Evolutionary conservation across 2,797 vertebrate genomes (phyloP).

Genomic region (Lepidocolaptes lacrymiger): DNA sequence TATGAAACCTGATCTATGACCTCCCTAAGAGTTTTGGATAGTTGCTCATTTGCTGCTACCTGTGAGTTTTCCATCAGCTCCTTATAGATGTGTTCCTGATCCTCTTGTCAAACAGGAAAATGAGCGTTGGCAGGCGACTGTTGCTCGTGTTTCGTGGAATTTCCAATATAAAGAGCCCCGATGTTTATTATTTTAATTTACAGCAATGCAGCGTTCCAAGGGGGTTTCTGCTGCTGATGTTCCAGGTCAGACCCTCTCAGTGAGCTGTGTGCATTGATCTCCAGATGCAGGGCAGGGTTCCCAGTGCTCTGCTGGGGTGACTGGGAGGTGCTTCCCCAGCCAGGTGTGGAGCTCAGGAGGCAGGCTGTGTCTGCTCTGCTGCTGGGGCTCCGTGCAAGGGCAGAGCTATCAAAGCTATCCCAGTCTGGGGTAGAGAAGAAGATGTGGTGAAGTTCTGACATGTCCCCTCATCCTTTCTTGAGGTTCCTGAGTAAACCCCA

Average conservation of each 20-base stretch:
- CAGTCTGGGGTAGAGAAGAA: neutral
- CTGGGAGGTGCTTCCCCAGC: neutral
- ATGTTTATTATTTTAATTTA: neutral
- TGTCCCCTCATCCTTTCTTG: neutral
- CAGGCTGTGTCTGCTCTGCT: neutral
- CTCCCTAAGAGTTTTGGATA: neutral
- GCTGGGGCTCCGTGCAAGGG: neutral
- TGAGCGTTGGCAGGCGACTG: neutral
- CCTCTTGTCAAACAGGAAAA: neutral
- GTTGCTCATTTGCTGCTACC: neutral
- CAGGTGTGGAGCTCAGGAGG: neutral
- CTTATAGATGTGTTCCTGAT: neutral
- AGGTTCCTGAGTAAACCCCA: neutral
- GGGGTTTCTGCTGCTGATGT: neutral
- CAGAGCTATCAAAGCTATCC: neutral
- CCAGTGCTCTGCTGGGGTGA: neutral
- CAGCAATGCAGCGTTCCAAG: neutral
- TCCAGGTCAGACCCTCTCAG: neutral
- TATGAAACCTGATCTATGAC: neutral
- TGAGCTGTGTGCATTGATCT: neutral
- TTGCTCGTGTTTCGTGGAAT: accelerated
- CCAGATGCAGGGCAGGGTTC: neutral
- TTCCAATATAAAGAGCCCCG: neutral
- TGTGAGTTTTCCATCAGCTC: neutral
- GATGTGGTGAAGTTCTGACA: neutral